Evolutionary conservation across 53 echinoderm and acorn worm genomes (phyloP), one percentile per base, ranked within the genome.

Genomic region (Zoroaster sp.): DNA sequence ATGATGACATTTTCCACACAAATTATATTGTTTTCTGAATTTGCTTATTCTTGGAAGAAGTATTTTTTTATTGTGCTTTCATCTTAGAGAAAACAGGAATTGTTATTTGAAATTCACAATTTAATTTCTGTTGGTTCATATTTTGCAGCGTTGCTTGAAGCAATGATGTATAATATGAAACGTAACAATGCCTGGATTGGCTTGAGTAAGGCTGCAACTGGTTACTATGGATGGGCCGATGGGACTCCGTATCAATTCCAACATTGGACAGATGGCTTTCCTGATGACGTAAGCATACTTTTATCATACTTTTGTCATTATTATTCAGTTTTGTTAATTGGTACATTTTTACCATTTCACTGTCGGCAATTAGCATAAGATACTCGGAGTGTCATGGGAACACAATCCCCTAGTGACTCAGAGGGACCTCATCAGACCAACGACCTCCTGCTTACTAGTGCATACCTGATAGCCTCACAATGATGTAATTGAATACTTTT

Each of bases 201-300:
- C 5, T 70, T 96, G 72, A 80, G 68, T 69, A 87, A 94, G n/a
- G 91, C 47, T 66, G 66, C 69, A 17, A 65, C 65, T 25, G 96
- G 96, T 32, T 90, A 41, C 11, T 96, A 87, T 83, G 91, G 66
- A 66, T 96, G 96, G 96, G 35, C 40, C 0, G 96, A 96, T 78
- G 94, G 81, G 11, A 87, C 90, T 3, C 87, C 96, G 4, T 90
- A 88, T 23, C 73, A 92, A 21, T 96, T 90, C 88, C 73, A 90
- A 37, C 88, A 94, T 70, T 96, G 96, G 96, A 89, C 43, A 1
- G n/a, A 35, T 1, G 87, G 87, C 11, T 73, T 73, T 55, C 94
- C 94, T 1, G 51, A 70, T 30, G 14, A 70, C 6, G 74, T 74
- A 40, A 0, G 74, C 18, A 36, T 59, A 9, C 21, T n/a, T n/a